These are phyloP conservation scores for Apistogramma diplotaenia DNA, from an alignment of 2,113 vertebrate genomes.

Conservation along the genomic window DNA sequence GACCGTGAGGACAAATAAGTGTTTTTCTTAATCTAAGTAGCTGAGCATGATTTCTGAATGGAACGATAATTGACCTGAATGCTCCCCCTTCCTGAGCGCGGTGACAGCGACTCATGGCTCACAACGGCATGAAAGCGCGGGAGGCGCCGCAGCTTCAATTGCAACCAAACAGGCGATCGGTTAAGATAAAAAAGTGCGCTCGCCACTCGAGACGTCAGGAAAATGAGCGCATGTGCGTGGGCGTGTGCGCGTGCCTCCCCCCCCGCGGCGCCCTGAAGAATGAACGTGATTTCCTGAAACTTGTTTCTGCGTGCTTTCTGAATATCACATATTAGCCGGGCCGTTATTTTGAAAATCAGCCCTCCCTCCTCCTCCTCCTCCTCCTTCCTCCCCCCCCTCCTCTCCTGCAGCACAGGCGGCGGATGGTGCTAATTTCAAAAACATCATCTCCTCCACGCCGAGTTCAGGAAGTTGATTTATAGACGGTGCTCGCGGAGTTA, in stretches of 20 bases:
- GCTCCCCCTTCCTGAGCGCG: conserved; percentile 33
- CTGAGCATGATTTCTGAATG: conserved; percentile 48
- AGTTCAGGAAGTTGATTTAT: conserved; percentile 97
- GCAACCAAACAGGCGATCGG: conserved; percentile 57
- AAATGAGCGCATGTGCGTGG: conserved; percentile 53
- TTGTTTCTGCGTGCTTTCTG: conserved; percentile 62
- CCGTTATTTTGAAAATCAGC: conserved; percentile 64
- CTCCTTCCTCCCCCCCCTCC: background rate
- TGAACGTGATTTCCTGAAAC: conserved; percentile 78
- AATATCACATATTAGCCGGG: conserved; percentile 67
- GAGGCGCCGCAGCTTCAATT: conserved; percentile 35
- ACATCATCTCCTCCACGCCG: conserved; percentile 87
- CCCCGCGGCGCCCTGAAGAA: conserved; percentile 67
- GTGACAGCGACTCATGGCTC: conserved; percentile 51
- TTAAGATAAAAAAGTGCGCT: conserved; percentile 44
- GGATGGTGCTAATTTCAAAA: conserved; percentile 93
- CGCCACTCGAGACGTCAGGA: conserved; percentile 50
- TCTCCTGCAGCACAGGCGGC: conserved; percentile 44
- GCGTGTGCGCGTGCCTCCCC: conserved; percentile 7
- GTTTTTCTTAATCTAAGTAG: conserved; percentile 52
- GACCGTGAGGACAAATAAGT: conserved; percentile 42
- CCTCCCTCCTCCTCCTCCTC: background rate
- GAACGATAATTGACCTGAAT: conserved; percentile 64
- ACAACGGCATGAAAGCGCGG: conserved; percentile 20
- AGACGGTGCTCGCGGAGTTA: conserved; percentile 78